Evolutionary conservation across 2,113 vertebrate species (phyloP), one percentile per base, ranked within the genome.

Genomic region (Triplophysa rosa): DNA sequence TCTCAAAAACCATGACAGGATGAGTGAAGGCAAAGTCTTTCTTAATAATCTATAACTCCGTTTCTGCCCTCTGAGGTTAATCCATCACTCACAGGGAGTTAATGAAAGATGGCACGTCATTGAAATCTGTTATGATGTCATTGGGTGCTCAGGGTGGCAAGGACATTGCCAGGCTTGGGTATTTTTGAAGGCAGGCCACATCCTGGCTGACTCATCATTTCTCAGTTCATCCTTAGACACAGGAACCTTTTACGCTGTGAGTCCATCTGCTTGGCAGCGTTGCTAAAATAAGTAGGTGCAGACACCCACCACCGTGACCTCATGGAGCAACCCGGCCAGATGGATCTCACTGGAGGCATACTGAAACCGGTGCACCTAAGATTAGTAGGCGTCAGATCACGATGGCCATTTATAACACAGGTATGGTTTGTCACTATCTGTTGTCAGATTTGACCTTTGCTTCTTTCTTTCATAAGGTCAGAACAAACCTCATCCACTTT

Each of bases 161-260:
- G 67, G 75, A 64, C 67, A 54, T 45, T 45, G 69, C 33, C 33
- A 74, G 64, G 37, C 64, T 59, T 40, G 64, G 64, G 23, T 58
- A 74, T 81, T 49, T 72, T 29, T 56, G 59, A 71, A 64, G 67
- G 45, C 14, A 69, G 49, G 61, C 68, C 59, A 78, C 47, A 56
- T 78, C 67, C 58, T 62, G 61, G 17, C 74, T 72, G 80, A 82
- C 74, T 78, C 80, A 82, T 47, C 17, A 26, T 56, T 72, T 70
- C 70, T 68, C 69, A 63, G 21, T 8, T 33, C 63, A 73, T 80
- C 79, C 79, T 33, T 58, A 58, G 52, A 67, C 69, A 52, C 52
- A 13, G 49, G 62, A 64, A 63, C 67, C 58, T 59, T 21, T 70
- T 37, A 63, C 42, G 6, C 78, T 65, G 67, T 33, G 79, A 40